These are phyloP conservation scores for Hipparchia sbordonii DNA, from an alignment of 2,888 invertebrate species.

Conservation along the genomic window DNA sequence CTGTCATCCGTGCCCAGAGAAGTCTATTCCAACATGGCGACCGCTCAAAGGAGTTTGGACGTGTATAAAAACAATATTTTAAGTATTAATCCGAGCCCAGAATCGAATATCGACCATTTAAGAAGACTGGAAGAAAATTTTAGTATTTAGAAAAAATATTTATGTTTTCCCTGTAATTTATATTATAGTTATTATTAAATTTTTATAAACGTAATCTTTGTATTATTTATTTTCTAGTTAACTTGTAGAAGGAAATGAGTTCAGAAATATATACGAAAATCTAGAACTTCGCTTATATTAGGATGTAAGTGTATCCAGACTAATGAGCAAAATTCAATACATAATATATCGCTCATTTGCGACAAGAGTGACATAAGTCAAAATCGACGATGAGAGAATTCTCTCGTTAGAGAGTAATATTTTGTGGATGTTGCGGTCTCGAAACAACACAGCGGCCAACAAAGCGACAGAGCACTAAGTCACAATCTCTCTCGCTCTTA, in stretches of 20 bases:
- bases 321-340: too few relatives aligned
- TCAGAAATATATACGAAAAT: slow-evolving; percentile 62
- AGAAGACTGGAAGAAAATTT: slow-evolving; percentile 78
- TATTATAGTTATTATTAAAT: background rate
- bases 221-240: background rate
- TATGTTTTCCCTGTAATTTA: background rate
- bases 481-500: too few relatives aligned
- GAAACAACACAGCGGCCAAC: too few relatives aligned
- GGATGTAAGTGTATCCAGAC: slow-evolving; percentile 52
- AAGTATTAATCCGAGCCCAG: slow-evolving; percentile 64
- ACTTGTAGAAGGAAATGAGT: slow-evolving; percentile 57
- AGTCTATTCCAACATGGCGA: slow-evolving; percentile 72
- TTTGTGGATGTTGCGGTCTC: too few relatives aligned
- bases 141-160: slow-evolving; percentile 60
- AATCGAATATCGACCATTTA: slow-evolving; percentile 72
- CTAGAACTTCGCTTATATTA: slow-evolving; percentile 61
- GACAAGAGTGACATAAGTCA: too few relatives aligned
- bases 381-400: too few relatives aligned
- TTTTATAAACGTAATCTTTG: background rate
- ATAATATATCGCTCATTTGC: too few relatives aligned
- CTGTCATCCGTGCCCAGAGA: slow-evolving; percentile 63
- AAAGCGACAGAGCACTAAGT: too few relatives aligned
- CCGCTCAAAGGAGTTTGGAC: slow-evolving; percentile 66
- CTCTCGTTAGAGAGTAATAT: too few relatives aligned
- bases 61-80: slow-evolving; percentile 76